phyloP scores from a whole-genome alignment of 64 coral and sea anemone genomes.

The Dendrophyllia cribrosa region DNA sequence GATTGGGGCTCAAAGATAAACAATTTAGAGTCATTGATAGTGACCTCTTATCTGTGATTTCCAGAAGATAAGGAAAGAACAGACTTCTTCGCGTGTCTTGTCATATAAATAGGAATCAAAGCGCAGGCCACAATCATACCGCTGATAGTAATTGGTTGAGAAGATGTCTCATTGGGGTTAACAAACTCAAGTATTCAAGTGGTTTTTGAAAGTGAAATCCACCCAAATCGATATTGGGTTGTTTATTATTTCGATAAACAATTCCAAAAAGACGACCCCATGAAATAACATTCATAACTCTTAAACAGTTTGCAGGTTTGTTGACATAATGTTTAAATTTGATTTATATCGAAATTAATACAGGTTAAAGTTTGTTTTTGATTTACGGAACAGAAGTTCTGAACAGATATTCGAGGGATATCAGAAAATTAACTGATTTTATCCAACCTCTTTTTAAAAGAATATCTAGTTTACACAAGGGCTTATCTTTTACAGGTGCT shows the following conservation, averaged over 20 bases:
- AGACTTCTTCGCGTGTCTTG: neutral
- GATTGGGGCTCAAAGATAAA: slow-evolving; percentile 17
- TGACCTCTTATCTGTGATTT: slow-evolving; percentile 47
- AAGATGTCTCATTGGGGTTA: slow-evolving; percentile 21
- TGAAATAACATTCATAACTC: neutral
- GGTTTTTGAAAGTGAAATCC: neutral
- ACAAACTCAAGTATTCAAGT: neutral
- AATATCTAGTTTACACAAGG: slow-evolving; percentile 15
- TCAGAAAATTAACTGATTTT: neutral
- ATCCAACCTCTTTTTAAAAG: neutral
- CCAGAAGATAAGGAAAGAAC: slow-evolving; percentile 31
- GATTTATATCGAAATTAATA: neutral
- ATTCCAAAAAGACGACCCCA: neutral
- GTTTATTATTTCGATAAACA: neutral
- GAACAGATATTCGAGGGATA: neutral
- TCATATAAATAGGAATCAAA: neutral
- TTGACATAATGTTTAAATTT: neutral
- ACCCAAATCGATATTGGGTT: neutral
- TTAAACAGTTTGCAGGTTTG: slow-evolving; percentile 8
- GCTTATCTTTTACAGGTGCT: slow-evolving; percentile 30
- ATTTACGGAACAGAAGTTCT: slow-evolving; percentile 1
- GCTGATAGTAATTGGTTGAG: slow-evolving; percentile 47
- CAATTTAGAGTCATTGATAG: slow-evolving; percentile 19
- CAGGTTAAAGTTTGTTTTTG: slow-evolving; percentile 6
- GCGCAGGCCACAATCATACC: neutral